Base-by-base conservation (phyloP, 1,140 invertebrate species). In the Telenomus remus region DNA sequence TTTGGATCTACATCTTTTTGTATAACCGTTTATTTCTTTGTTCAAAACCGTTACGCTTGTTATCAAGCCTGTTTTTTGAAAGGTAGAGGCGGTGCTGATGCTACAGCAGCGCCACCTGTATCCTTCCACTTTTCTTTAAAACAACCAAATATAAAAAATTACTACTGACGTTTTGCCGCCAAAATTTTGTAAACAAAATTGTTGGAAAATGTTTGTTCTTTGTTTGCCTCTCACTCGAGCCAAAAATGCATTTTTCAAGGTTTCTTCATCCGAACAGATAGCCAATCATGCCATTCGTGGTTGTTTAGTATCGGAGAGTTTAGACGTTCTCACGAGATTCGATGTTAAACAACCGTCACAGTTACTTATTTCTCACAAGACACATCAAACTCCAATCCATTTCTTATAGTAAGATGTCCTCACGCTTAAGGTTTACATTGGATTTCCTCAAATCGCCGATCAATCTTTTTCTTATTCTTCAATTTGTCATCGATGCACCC, bases 381-480 rank as follows among this genome's bases (percentile, higher is more conserved):
- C 81, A 84, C 78, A 79, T 78, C 19, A 27, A n/a, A 82, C 71
- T 85, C 81, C 82, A 86, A 87, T 87, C 85, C 84, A 87, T 81
- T 87, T 86, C 86, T 87, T 87, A 87, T 88, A 88, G 86, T 88
- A 88, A 88, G 86, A 86, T 88, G 65, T 79, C 78, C 71, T 76
- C 70, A 81, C 74, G 78, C 81, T 85, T 73, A 87, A 87, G 86
- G 84, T 87, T 87, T 87, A 87, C 84, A 86, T 86, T 87, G 84
- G 86, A 86, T 87, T 86, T 87, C 82, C 79, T 60, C 12, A 73
- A 76, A 73, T 70, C 55, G 59, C 53, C 53, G 13, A 59, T 53
- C 54, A 43, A 53, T 44, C 12, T 71, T 63, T 16, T 50, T 57
- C 48, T 54, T 51, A 11, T 50, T 66, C 42, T 65, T 37, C 39